phyloP scores from a whole-genome alignment of 2,113 vertebrate genomes.

The Ellobius talpinus region DNA sequence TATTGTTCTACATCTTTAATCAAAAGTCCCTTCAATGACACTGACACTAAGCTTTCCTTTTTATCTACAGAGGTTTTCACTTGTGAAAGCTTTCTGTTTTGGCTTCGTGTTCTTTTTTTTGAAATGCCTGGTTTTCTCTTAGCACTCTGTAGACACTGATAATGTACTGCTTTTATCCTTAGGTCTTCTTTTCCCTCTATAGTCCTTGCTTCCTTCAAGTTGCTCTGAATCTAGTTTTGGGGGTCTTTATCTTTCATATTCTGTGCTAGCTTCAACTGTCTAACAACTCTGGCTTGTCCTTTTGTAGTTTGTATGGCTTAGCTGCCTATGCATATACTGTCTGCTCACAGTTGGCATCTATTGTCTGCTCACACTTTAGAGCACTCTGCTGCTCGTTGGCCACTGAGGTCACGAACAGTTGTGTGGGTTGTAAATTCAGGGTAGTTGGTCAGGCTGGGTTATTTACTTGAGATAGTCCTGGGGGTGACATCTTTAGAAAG shows the following conservation, averaged over 20 bases:
- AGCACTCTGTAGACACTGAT: slow-evolving; percentile 13
- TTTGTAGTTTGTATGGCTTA: neutral
- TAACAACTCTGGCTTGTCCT: neutral
- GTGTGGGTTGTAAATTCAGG: neutral
- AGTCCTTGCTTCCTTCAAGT: neutral
- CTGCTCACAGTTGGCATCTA: neutral
- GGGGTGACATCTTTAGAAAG: neutral
- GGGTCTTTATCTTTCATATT: neutral
- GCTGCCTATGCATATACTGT: neutral
- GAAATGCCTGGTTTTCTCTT: neutral
- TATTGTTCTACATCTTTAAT: slow-evolving; percentile 2
- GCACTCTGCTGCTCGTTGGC: neutral
- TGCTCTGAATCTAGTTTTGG: slow-evolving; percentile 24
- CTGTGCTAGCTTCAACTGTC: neutral
- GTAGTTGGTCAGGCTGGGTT: neutral
- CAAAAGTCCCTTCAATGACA: neutral
- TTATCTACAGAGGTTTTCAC: neutral
- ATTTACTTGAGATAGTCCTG: neutral
- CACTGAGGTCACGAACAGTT: neutral
- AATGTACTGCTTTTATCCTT: slow-evolving; percentile 8
- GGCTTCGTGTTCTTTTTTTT: neutral
- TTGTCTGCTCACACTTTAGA: slow-evolving; percentile 1
- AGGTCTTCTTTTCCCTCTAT: neutral
- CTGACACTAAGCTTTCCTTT: neutral
- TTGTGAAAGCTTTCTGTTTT: neutral